phyloP scores from a whole-genome alignment of 1,140 invertebrate genomes.

The Drosophila littoralis region DNA sequence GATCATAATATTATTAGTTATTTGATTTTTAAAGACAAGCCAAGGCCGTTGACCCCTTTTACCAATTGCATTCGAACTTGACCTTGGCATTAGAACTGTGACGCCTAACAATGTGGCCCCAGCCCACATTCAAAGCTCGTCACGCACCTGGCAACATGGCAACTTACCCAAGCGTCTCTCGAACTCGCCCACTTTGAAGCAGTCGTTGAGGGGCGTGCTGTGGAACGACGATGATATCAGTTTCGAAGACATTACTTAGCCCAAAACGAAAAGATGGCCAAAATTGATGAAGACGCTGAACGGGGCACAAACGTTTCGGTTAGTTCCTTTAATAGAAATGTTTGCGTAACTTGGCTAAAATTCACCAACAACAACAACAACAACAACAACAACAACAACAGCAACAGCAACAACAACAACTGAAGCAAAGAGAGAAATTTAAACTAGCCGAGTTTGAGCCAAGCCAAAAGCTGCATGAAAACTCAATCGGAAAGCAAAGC shows the following conservation, averaged over 20 bases:
- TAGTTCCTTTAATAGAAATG: conserved; percentile 42
- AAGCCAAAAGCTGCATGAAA: conserved; percentile 46
- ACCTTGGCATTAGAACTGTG: conserved; percentile 26
- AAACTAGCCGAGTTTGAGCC: conserved; percentile 58
- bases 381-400: conserved; percentile 35
- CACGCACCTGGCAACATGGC: neutral
- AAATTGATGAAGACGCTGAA: conserved; percentile 57
- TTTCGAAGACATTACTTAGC: conserved; percentile 75
- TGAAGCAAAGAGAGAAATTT: conserved; percentile 1
- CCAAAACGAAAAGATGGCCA: conserved; percentile 66
- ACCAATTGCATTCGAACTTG: conserved; percentile 16
- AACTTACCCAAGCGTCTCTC: conserved; percentile 84
- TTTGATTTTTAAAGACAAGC: too few relatives aligned
- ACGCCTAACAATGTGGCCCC: conserved; percentile 18
- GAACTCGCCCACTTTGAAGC: conserved; percentile 82
- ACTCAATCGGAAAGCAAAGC: conserved; percentile 61
- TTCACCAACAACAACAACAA: conserved; percentile 28
- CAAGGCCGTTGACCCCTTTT: too few relatives aligned
- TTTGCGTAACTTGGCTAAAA: conserved; percentile 20
- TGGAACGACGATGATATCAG: conserved; percentile 83
- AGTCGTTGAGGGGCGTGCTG: conserved; percentile 77
- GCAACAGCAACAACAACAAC: conserved; percentile 26
- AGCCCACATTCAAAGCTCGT: conserved; percentile 15
- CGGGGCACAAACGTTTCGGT: conserved; percentile 34
- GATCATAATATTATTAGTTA: too few relatives aligned